Evolutionary conservation across 2,797 vertebrate species (phyloP), one percentile per base, ranked within the genome.

Genomic region (Cossypha niveicapilla): DNA sequence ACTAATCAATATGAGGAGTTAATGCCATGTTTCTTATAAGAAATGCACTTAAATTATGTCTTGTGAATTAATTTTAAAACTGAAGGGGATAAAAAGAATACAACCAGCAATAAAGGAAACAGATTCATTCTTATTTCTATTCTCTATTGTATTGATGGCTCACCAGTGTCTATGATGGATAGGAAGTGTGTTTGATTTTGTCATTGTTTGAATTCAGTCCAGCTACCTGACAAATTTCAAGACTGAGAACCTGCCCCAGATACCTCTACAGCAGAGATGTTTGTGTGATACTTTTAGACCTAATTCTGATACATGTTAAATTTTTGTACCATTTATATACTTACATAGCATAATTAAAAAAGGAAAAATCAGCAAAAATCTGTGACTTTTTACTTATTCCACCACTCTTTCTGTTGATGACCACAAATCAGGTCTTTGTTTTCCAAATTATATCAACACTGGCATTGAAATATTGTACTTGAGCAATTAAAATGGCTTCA

Each of bases 61-160:
- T 87, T 94, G 53, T 95, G 66, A 93, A 90, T n/a, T 4, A 76
- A 67, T 81, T 78, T 86, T 42, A 60, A 75, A 81, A 84, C 28
- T 83, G 42, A 11, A 70, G 88, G 88, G 28, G 79, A 79, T 71
- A 41, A 28, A 74, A 95, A 67, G 6, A 39, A 48, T 57, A 75
- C 39, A 86, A 56, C 57, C 32, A 94, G 92, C 91, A 96, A 93
- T 93, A 96, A 95, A 96, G 37, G 8, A 93, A 90, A 60, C 23
- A 44, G 3, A 65, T 73, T 75, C 3, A n/a, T 93, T 92, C 30
- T 61, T 76, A 42, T n/a, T 84, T 76, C 14, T 76, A 9, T 80
- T 62, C 11, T 79, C 18, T 76, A 0, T 86, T 92, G 13, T 89
- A 45, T 39, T 63, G 27, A 23, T 60, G 37, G 22, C 10, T 93